phyloP scores from a whole-genome alignment of 2,113 vertebrate species.

The Callopanchax toddi region DNA sequence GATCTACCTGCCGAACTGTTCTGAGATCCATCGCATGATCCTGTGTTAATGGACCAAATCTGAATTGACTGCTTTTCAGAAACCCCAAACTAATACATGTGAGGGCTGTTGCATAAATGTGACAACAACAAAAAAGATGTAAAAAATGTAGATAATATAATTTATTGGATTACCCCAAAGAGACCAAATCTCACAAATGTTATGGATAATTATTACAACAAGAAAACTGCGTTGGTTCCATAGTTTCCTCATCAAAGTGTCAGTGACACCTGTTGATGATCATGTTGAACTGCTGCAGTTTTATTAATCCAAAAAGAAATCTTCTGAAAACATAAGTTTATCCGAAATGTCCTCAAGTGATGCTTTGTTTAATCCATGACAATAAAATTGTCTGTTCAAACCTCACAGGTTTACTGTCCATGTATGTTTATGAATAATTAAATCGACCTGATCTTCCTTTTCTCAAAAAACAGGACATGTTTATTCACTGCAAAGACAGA shows the following conservation, averaged over 20 bases:
- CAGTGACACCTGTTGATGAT: not conserved
- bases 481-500: constrained; percentile 85
- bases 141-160: not conserved
- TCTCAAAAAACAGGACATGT: constrained; percentile 93
- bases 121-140: not conserved
- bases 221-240: not conserved
- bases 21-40: constrained; percentile 24
- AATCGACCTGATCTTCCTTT: constrained; percentile 92
- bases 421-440: constrained; percentile 58
- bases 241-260: not conserved
- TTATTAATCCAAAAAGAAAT: not conserved
- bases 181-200: not conserved
- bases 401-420: constrained; percentile 34
- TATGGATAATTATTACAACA: constrained; percentile 2
- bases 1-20: constrained; percentile 87
- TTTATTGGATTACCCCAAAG: constrained; percentile 1
- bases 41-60: not conserved
- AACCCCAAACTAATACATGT: not conserved
- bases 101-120: not conserved
- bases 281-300: not conserved
- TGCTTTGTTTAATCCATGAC: not conserved
- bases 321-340: constrained; percentile 2
- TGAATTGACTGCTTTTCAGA: constrained; percentile 3
- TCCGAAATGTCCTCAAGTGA: not conserved
- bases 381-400: constrained; percentile 18